Conservation (phyloP, 2,888 invertebrate species). For the Linyphia triangularis region DNA sequence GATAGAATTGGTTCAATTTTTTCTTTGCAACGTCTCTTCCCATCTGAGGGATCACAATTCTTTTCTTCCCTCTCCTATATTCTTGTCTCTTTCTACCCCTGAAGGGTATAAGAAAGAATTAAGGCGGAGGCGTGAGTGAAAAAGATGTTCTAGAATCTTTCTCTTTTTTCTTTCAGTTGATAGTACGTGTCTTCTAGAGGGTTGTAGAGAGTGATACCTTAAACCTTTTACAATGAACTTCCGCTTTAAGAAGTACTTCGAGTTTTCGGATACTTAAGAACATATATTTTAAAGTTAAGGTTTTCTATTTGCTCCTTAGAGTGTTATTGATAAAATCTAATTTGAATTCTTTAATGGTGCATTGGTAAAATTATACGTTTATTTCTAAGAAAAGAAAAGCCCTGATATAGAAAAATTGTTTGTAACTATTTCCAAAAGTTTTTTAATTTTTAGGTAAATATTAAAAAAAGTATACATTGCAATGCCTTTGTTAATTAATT, state of each 20-base stretch:
- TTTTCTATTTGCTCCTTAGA: neutral
- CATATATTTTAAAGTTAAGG: neutral
- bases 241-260: conserved; percentile 23
- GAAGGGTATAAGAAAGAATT: conserved; percentile 51
- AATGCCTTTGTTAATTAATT: too few relatives aligned
- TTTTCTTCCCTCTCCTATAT: conserved; percentile 43
- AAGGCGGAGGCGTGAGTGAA: conserved; percentile 1
- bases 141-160: conserved; percentile 22
- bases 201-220: conserved; percentile 44
- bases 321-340: too few relatives aligned
- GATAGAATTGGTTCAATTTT: conserved; percentile 67
- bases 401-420: too few relatives aligned
- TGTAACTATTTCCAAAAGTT: too few relatives aligned
- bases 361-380: too few relatives aligned
- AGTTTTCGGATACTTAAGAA: conserved; percentile 22
- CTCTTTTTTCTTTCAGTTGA: neutral
- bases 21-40: neutral
- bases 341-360: too few relatives aligned
- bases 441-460: too few relatives aligned
- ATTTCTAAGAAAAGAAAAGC: too few relatives aligned
- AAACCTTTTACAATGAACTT: conserved; percentile 63
- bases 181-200: conserved; percentile 18
- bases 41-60: conserved; percentile 45
- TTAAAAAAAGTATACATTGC: too few relatives aligned
- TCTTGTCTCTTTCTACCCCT: conserved; percentile 24